Base-by-base conservation (phyloP, 2,888 invertebrate genomes). In the Metellina segmentata region DNA sequence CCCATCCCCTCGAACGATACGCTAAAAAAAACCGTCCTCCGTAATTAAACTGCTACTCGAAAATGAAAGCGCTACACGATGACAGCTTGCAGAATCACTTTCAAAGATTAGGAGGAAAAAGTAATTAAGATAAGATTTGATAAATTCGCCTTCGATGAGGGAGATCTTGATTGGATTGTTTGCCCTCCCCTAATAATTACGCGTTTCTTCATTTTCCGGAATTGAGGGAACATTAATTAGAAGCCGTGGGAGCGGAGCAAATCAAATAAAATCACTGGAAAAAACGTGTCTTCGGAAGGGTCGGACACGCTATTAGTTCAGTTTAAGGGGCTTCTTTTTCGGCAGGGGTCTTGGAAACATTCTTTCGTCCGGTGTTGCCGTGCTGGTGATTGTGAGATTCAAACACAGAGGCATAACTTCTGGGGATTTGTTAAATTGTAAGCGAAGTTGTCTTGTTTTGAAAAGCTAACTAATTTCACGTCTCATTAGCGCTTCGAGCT, bases 31-130 rank as follows among this genome's bases (percentile, higher is more conserved):
- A 16, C 16, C 61, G 16, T 16, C 61, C 16, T 16, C 16, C 61
- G 61, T 61, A 61, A 61, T 61, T 61, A 61, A 61, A 61, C 61
- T 61, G 13, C 61, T 11, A 61, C 61, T 61, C 61, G 61, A 61
- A 61, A 61, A 61, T 61, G 5, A 61, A 61, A 61, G 61, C 9
- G 61, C 61, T 61, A 61, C 61, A 61, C 61, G 61, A 61, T 61
- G 61, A 61, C 61, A 61, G 61, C 61, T 61, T 61, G 61, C 61
- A 61, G 61, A 61, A 61, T 61, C 61, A 61, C 61, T 61, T 61
- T 61, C 61, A 61, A 61, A 61, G 61, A 61, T 61, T 61, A 61
- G 61, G 61, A 61, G 61, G 61, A 61, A 61, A 61, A 61, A 61
- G 61, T 61, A 61, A 61, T 61, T 61, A 61, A 61, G 61, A 61